Conservation (phyloP, 2,113 vertebrate genomes). For the Rhinogobius similis region DNA sequence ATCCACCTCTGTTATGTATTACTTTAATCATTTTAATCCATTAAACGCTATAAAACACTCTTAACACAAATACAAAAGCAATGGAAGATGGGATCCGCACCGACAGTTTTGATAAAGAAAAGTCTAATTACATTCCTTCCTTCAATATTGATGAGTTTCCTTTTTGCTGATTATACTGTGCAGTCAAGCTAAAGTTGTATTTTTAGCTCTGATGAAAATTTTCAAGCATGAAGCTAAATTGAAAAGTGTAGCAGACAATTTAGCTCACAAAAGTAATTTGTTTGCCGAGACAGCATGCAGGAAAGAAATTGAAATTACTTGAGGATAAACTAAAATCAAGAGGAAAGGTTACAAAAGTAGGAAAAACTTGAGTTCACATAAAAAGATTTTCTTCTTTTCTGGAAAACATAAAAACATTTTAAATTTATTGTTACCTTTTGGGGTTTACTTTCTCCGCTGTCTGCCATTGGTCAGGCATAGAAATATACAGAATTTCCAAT, state of each 20-base stretch:
- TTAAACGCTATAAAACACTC: conserved; percentile 15
- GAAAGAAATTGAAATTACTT: background rate
- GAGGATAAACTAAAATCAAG: background rate
- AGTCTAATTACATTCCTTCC: conserved; percentile 57
- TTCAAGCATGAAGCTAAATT: conserved; percentile 10
- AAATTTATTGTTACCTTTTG: conserved; percentile 47
- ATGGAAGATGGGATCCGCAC: conserved; percentile 31
- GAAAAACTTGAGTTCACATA: conserved; percentile 14
- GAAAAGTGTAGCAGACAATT: background rate
- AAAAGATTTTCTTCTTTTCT: conserved; percentile 55
- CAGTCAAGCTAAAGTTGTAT: conserved; percentile 1
- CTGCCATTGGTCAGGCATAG: conserved; percentile 4
- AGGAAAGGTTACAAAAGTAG: conserved; percentile 4
- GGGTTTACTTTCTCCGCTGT: conserved; percentile 11
- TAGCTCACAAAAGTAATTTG: conserved; percentile 6
- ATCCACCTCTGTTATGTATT: conserved; percentile 51
- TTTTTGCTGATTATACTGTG: conserved; percentile 1
- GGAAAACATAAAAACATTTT: conserved; percentile 41
- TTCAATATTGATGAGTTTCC: conserved; percentile 29
- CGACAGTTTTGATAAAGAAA: conserved; percentile 28
- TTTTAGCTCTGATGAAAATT: background rate
- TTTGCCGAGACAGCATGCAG: conserved; percentile 5
- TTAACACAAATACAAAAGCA: conserved; percentile 18
- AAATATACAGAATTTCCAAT: conserved; percentile 4
- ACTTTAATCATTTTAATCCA: conserved; percentile 23